Conservation (phyloP, 2,797 vertebrate species). For the Apogon talboti region DNA sequence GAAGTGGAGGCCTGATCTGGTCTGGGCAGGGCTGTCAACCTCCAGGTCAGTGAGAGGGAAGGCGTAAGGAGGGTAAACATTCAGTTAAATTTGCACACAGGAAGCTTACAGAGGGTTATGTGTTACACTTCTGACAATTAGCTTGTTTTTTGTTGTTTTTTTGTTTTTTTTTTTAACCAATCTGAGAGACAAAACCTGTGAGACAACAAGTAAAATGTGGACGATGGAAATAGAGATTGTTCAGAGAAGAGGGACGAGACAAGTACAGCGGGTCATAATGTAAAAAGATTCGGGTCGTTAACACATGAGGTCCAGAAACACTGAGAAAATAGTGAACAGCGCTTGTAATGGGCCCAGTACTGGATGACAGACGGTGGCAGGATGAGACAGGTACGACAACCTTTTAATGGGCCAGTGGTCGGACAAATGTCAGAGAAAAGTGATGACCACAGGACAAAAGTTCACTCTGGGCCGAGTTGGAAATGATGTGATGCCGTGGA, state of each 20-base stretch:
- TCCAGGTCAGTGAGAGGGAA: conserved; percentile 59
- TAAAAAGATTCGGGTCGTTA: conserved; percentile 33
- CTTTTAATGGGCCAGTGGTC: conserved; percentile 32
- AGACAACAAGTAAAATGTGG: conserved; percentile 60
- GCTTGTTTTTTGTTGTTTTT: background rate
- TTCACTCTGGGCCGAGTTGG: conserved; percentile 28
- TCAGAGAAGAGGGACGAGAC: conserved; percentile 43
- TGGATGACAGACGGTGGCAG: conserved; percentile 28
- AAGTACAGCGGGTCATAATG: conserved; percentile 41
- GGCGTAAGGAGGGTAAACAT: conserved; percentile 27
- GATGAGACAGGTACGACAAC: conserved; percentile 35
- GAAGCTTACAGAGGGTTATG: conserved; percentile 34
- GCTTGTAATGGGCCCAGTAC: conserved; percentile 25
- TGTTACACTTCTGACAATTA: conserved; percentile 29
- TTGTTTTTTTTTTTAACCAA: conserved; percentile 26
- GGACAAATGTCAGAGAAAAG: conserved; percentile 29
- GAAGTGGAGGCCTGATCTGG: conserved; percentile 48
- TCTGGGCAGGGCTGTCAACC: conserved; percentile 75
- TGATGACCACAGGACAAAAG: conserved; percentile 43
- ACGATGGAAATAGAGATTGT: conserved; percentile 29
- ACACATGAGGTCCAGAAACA: conserved; percentile 52
- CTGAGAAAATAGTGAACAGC: conserved; percentile 25
- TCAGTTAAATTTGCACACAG: conserved; percentile 34
- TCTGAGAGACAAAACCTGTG: conserved; percentile 59
- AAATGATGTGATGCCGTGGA: conserved; percentile 43